Conservation (phyloP, 2,888 invertebrate species). For the Notodonta ziczac region DNA sequence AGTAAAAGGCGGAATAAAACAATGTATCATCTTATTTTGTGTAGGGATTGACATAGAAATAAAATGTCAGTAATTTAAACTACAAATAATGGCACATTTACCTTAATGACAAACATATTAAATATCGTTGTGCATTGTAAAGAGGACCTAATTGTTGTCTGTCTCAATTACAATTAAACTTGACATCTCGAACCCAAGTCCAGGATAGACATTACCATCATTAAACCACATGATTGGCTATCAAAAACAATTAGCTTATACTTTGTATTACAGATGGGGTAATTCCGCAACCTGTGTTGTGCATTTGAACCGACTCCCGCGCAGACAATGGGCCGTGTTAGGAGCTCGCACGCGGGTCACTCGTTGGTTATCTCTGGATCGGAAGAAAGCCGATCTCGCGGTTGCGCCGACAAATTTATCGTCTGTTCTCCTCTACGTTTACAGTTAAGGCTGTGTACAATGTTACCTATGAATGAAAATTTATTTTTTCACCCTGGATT, state of each 20-base stretch:
- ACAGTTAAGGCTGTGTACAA: conserved; percentile 62
- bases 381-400: conserved; percentile 72
- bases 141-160: background rate
- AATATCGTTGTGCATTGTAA: background rate
- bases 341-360: conserved; percentile 72
- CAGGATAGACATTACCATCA: background rate
- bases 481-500: no score
- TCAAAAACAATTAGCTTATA: conserved; percentile 33
- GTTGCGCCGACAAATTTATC: conserved; percentile 72
- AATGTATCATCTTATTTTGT: background rate
- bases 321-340: conserved; percentile 68
- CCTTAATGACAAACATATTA: background rate
- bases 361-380: conserved; percentile 76
- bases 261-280: conserved; percentile 24
- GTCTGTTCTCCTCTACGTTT: conserved; percentile 61
- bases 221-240: conserved; percentile 4
- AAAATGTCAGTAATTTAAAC: background rate
- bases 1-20: no score
- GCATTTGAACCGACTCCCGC: conserved; percentile 43
- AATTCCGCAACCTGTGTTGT: conserved; percentile 19
- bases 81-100: background rate
- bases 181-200: background rate
- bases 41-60: background rate
- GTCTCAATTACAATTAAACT: background rate
- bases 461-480: no score